Evolutionary conservation across 2,113 vertebrate species (phyloP), one percentile per base, ranked within the genome.

Genomic region (Lota lota): DNA sequence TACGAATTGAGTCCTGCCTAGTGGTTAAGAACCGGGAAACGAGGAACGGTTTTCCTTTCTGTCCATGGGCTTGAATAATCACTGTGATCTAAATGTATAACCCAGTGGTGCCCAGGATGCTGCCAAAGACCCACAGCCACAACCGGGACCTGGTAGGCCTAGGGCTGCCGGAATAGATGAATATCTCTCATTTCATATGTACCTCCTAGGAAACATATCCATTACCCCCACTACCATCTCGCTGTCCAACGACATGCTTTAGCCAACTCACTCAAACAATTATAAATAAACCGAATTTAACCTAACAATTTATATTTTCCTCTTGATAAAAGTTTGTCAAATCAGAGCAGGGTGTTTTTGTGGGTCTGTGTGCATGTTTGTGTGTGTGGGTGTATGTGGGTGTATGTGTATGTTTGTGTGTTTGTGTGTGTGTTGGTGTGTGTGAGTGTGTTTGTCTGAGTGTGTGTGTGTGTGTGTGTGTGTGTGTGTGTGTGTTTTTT

Each of bases 251-350:
- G 22, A 2, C 61, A 56, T 63, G 33, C 78, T 64, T 68, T 53
- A 82, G 74, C 68, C 18, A 73, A 24, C 21, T 47, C 12, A 18
- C 62, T 3, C 12, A 40, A 76, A 71, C 65, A 61, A 50, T 64
- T 0, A 66, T 71, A 70, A 69, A 68, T 67, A 62, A 75, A 73
- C 76, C 40, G 67, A 63, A 47, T 76, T 66, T 64, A 10, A 62
- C 8, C 33, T 19, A 70, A 64, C 53, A 60, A 47, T 36, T 76
- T 70, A 0, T 22, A 36, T 22, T 54, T 12, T 18, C 54, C 15
- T 22, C 1, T n/a, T 5, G 53, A 56, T 56, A 2, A 56, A 56
- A 77, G 64, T 59, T 53, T 19, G 36, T 72, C 22, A 36, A 67
- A 66, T 67, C 40, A 21, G 66, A 75, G 71, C 33, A 17, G 63